phyloP scores from a whole-genome alignment of 2,113 vertebrate genomes.

The Phrynocephalus versicolor region DNA sequence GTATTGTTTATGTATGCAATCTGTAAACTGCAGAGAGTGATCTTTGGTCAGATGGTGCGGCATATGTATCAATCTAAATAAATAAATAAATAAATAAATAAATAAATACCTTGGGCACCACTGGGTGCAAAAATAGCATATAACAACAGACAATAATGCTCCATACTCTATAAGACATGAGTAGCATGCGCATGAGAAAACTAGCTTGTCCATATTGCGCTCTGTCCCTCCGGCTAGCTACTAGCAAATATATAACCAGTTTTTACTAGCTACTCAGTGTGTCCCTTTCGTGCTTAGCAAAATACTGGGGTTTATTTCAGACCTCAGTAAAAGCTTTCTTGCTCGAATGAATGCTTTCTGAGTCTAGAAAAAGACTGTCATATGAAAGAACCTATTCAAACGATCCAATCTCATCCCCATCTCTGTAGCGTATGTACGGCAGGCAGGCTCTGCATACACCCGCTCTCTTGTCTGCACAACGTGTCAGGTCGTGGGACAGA shows the following conservation, averaged over 20 bases:
- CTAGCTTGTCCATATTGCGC: not conserved
- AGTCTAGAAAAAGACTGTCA: conserved; percentile 59
- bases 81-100: too few species aligned
- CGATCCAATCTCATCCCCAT: conserved; percentile 57
- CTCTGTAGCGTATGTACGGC: conserved; percentile 65
- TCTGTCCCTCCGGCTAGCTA: conserved; percentile 1
- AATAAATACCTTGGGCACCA: too few species aligned
- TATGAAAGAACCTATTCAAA: conserved; percentile 71
- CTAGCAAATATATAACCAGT: not conserved
- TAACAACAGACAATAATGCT: not conserved
- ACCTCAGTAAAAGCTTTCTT: conserved; percentile 58
- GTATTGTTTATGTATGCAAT: too few species aligned
- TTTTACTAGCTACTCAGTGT: conserved; percentile 61
- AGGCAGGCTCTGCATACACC: conserved; percentile 56
- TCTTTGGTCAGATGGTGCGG: too few species aligned
- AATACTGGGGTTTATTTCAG: conserved; percentile 63
- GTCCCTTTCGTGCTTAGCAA: conserved; percentile 62
- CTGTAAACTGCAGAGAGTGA: too few species aligned
- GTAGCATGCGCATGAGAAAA: not conserved
- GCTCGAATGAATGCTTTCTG: conserved; percentile 56
- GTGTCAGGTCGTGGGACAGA: not conserved
- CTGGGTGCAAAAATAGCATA: not conserved
- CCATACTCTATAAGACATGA: not conserved
- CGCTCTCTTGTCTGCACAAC: not conserved
- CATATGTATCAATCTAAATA: too few species aligned